Base-by-base conservation (phyloP, 2,113 vertebrate genomes). In the Engraulis encrasicolus region DNA sequence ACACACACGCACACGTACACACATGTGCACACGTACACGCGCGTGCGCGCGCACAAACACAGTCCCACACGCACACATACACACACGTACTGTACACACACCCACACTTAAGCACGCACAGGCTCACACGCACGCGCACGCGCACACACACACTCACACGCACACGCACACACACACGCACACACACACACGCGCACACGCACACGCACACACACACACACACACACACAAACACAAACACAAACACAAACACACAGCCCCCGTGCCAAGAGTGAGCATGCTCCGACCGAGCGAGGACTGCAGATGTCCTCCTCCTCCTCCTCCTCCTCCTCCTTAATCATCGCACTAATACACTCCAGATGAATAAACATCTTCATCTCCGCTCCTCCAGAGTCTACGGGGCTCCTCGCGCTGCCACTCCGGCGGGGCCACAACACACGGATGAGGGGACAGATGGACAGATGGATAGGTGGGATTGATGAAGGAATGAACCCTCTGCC, bases 311-410 rank as follows among this genome's bases (percentile, higher is more conserved):
- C 92, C 94, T 92, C 96, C 92, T 82, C 88, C 84, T 95, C 93
- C 95, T 95, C 94, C 94, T 92, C 96, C 96, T 93, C 93, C 92
- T 92, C 96, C 96, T 93, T 92, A 92, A 97, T 97, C 96, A 97
- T 95, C 94, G 93, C 95, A 94, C 93, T 97, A 98, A 99, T 97
- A 97, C 92, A 95, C 95, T 98, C 97, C 98, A 98, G 97, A 99
- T 98, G 97, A 98, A 97, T 94, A 98, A 98, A 97, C 97, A 98
- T 94, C 94, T 95, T 94, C 94, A 91, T 95, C 93, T 90, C 93
- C 94, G 93, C 94, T 96, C 94, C 91, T 96, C 94, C 94, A 95
- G 94, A 94, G 96, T 93, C 94, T 95, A 93, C 94, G n/a, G 95
- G 96, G 95, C 95, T 96, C 95, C 90, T 89, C 87, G 54, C 37